phyloP scores from a whole-genome alignment of 2,113 vertebrate genomes.

The Dipodomys stephensi region DNA sequence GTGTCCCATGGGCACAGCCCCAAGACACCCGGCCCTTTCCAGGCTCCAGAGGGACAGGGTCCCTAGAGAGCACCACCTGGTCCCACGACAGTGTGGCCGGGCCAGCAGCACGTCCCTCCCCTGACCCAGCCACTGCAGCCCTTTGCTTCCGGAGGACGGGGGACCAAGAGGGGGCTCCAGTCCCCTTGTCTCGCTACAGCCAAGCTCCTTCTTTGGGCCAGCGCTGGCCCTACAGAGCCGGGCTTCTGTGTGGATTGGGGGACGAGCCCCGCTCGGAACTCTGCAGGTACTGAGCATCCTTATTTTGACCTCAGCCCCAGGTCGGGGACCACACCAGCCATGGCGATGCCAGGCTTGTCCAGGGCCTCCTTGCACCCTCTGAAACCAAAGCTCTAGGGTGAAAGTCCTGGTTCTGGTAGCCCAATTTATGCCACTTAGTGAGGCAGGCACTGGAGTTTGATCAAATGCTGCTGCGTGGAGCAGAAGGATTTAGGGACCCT shows the following conservation, averaged over 20 bases:
- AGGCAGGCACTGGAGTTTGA: no score
- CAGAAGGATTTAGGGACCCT: no score
- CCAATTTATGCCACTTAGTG: no score
- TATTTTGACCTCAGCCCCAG: neutral
- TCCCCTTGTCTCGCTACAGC: no score
- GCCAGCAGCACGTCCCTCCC: neutral
- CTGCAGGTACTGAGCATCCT: fast-evolving
- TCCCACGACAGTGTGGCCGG: fast-evolving
- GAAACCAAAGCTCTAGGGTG: no score
- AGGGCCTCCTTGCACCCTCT: no score
- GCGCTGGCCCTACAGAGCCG: neutral
- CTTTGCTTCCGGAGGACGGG: neutral
- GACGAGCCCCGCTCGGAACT: no score
- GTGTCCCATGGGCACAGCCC: neutral
- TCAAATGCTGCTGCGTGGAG: no score
- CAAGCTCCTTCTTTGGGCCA: neutral
- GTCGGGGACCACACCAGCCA: neutral
- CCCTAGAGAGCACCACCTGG: no score
- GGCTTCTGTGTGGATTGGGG: neutral
- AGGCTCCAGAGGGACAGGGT: no score
- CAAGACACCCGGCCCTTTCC: neutral
- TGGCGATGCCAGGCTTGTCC: fast-evolving
- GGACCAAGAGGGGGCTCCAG: neutral
- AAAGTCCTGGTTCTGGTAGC: no score
- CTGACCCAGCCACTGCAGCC: neutral